A percentile compares a stretch with the other conserved stretches of the same genome.
These are phyloP conservation scores for Halesus radiatus DNA, from an alignment of 1,140 invertebrate species.

Conservation along the genomic window DNA sequence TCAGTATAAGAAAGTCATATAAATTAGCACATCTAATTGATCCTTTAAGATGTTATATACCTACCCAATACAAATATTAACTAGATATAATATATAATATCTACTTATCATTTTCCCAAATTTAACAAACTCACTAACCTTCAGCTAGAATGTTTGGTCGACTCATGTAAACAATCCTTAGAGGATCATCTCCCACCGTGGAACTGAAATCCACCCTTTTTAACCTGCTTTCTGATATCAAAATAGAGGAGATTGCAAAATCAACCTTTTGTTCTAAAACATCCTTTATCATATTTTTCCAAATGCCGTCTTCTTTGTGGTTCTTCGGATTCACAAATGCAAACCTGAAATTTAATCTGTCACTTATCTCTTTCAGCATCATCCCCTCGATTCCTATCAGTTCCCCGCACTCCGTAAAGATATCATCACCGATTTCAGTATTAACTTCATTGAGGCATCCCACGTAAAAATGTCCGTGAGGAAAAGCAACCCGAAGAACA, in stretches of 20 bases:
- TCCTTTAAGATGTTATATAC: no score
- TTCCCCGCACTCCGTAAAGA: conserved; percentile 10
- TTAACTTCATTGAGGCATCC: conserved; percentile 14
- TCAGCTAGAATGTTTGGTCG: conserved; percentile 25
- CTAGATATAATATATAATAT: no score
- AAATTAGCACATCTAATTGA: no score
- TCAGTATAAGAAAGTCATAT: no score
- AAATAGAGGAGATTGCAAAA: conserved; percentile 48
- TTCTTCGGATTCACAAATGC: conserved; percentile 33
- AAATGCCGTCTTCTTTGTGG: conserved; percentile 24
- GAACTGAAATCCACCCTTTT: conserved; percentile 39
- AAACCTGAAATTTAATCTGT: conserved; percentile 42
- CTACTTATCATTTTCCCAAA: no score
- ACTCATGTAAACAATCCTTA: conserved; percentile 41
- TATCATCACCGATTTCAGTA: neutral
- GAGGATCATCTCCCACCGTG: conserved; percentile 42
- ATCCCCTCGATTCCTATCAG: conserved; percentile 37
- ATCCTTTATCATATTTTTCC: conserved; percentile 46
- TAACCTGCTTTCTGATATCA: conserved; percentile 32
- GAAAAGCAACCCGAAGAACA: conserved; percentile 38
- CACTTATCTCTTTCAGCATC: conserved; percentile 30
- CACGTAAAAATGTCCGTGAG: conserved; percentile 13
- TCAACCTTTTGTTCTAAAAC: conserved; percentile 41
- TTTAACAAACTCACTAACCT: conserved; percentile 3
- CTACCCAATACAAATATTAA: no score